Evolutionary conservation across 2,888 invertebrate genomes (phyloP).

Genomic region (Diplazon laetatorius): DNA sequence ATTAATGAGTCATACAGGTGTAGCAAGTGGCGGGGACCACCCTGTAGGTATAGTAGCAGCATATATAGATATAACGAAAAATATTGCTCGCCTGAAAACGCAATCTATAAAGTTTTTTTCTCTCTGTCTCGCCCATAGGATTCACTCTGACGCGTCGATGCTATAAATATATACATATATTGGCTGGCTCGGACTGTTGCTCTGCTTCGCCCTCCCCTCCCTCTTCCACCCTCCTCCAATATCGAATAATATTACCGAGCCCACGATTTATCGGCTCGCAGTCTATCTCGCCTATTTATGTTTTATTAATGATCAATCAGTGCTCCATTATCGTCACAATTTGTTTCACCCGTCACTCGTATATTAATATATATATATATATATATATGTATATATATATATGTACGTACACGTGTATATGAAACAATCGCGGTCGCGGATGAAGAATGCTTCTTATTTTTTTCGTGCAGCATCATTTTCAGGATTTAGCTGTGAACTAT

Average conservation of each 20-base stretch:
- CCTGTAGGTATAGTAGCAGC: too few species aligned
- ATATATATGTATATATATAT: neutral
- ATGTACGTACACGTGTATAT: too few species aligned
- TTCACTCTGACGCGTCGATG: slow-evolving; percentile 22
- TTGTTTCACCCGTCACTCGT: neutral
- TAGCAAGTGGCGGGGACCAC: too few species aligned
- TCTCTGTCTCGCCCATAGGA: slow-evolving; percentile 18
- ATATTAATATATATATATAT: neutral
- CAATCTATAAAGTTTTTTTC: slow-evolving; percentile 49
- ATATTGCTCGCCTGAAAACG: slow-evolving; percentile 57
- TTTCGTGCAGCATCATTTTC: too few species aligned
- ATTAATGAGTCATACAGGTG: too few species aligned
- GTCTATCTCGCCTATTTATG: slow-evolving; percentile 31
- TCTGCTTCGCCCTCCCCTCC: too few species aligned
- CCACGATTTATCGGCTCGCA: slow-evolving; percentile 48
- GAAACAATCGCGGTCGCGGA: too few species aligned
- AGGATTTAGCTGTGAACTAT: too few species aligned
- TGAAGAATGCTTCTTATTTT: too few species aligned
- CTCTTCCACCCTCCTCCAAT: too few species aligned
- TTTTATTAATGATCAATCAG: slow-evolving; percentile 57
- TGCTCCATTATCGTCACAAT: slow-evolving; percentile 22
- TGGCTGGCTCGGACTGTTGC: slow-evolving; percentile 60
- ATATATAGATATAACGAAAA: slow-evolving; percentile 60
- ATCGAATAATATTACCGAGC: slow-evolving; percentile 38
- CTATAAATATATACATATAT: neutral